phyloP scores from a whole-genome alignment of 2,888 invertebrate genomes.

The Tupiocoris notatus region DNA sequence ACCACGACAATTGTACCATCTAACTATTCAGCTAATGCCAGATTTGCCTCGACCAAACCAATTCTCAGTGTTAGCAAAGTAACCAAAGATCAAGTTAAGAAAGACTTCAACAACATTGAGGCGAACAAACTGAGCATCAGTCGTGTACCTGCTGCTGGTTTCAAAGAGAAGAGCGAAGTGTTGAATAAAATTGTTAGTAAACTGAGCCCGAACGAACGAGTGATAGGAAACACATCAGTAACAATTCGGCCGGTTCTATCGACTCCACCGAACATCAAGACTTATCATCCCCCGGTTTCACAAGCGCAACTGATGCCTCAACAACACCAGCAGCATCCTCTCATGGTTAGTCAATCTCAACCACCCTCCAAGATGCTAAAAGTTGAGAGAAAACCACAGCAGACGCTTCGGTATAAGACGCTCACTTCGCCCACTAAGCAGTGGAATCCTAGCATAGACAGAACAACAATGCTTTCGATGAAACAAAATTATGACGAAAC shows the following conservation, averaged over 20 bases:
- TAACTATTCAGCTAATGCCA: conserved; percentile 25
- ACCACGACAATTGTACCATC: conserved; percentile 41
- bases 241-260: conserved; percentile 44
- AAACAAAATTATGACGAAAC: conserved; percentile 53
- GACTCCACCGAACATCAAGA: conserved; percentile 19
- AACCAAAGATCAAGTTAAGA: conserved; percentile 45
- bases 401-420: conserved; percentile 60
- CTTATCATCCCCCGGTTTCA: conserved; percentile 34
- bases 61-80: conserved; percentile 47
- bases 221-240: conserved; percentile 47
- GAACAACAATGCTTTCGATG: conserved; percentile 53
- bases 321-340: background rate
- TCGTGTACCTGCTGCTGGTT: conserved; percentile 43
- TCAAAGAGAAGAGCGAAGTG: conserved; percentile 53
- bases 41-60: conserved; percentile 42
- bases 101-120: conserved; percentile 42
- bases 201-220: conserved; percentile 46
- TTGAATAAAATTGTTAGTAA: conserved; percentile 47
- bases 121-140: conserved; percentile 47
- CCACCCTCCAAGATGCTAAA: conserved; percentile 19
- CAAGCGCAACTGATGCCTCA: conserved; percentile 2
- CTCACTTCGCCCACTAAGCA: conserved; percentile 61
- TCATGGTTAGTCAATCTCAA: background rate
- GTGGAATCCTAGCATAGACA: conserved; percentile 63
- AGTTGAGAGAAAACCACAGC: conserved; percentile 48